These are phyloP conservation scores for Labeo rohita DNA, from an alignment of 2,113 vertebrate species.

Conservation along the genomic window DNA sequence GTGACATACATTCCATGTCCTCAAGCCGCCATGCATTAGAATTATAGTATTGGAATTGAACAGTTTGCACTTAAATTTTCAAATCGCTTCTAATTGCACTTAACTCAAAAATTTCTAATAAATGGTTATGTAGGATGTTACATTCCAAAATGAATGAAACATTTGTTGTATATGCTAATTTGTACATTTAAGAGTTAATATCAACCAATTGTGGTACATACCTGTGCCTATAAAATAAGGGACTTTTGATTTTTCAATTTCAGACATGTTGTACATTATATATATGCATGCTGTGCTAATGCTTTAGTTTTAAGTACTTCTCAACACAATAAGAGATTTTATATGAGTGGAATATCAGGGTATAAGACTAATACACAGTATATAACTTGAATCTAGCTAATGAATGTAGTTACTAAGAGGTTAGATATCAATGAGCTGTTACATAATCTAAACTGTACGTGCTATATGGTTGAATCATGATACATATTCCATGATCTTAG, in stretches of 20 bases:
- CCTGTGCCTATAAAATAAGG: conserved; percentile 25
- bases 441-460: conserved; percentile 5
- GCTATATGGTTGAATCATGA: background rate
- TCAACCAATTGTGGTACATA: background rate
- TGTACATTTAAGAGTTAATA: background rate
- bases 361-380: background rate
- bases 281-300: background rate
- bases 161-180: background rate
- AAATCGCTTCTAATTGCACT: background rate
- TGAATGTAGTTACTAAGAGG: background rate
- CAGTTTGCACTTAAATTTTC: background rate
- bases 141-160: background rate
- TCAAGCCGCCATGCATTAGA: background rate
- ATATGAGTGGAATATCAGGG: background rate
- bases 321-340: conserved; percentile 15
- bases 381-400: background rate
- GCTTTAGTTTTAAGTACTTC: background rate
- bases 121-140: background rate
- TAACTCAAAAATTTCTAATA: background rate
- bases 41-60: background rate
- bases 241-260: conserved; percentile 22
- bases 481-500: background rate
- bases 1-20: background rate
- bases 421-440: background rate
- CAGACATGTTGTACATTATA: background rate